Percentiles rank a stretch among this genome's conserved stretches.
Conservation (phyloP, 2,113 vertebrate genomes). For the Silurus asotus region DNA sequence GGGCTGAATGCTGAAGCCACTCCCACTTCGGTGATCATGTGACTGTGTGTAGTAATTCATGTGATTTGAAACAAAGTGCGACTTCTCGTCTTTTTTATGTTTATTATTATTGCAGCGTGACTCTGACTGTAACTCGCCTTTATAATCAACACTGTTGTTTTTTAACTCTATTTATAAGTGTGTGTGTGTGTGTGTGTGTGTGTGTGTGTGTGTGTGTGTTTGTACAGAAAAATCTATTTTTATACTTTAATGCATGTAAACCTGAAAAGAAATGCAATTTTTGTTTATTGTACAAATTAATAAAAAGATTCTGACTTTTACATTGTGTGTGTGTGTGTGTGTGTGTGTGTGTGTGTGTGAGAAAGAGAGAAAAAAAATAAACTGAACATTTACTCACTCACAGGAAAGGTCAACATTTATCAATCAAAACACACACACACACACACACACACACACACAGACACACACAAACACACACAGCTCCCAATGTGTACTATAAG, state of each 20-base stretch:
- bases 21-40: constrained; percentile 86
- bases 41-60: constrained; percentile 81
- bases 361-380: no score
- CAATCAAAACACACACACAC: background rate
- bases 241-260: constrained; percentile 87
- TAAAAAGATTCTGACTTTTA: constrained; percentile 18
- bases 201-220: constrained; percentile 82
- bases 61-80: constrained; percentile 72
- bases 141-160: constrained; percentile 98
- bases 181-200: constrained; percentile 69
- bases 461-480: no score
- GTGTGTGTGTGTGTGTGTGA: background rate
- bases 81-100: constrained; percentile 50
- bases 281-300: constrained; percentile 46
- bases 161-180: constrained; percentile 99
- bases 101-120: constrained; percentile 76
- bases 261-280: constrained; percentile 60
- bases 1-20: constrained; percentile 68
- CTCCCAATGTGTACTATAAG: no score
- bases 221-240: constrained; percentile 97
- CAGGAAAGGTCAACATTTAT: constrained; percentile 7
- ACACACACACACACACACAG: background rate
- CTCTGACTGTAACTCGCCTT: constrained; percentile 96
- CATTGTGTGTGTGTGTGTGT: background rate
- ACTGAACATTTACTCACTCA: no score